phyloP scores from a whole-genome alignment of 2,888 invertebrate species.

The Caenorhabditis sp. region DNA sequence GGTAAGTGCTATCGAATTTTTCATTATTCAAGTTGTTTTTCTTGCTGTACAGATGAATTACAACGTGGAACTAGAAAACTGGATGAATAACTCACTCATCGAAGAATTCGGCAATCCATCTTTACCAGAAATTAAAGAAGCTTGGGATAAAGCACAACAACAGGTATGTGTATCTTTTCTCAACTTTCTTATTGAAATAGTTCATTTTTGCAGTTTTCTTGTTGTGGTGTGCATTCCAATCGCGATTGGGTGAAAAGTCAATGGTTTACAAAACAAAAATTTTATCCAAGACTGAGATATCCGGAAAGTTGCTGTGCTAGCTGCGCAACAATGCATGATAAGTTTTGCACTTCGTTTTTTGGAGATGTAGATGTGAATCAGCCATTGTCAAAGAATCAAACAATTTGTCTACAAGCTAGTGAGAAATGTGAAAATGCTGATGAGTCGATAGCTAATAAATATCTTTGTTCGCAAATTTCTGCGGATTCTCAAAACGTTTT shows the following conservation, averaged over 20 bases:
- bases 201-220: conserved; percentile 24
- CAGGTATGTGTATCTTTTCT: conserved; percentile 12
- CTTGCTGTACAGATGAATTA: conserved; percentile 9
- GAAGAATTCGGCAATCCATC: conserved; percentile 30
- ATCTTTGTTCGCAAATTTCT: conserved; percentile 19
- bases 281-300: conserved; percentile 23
- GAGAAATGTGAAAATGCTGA: conserved; percentile 31
- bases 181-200: background rate
- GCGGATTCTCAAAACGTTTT: conserved; percentile 13
- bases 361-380: conserved; percentile 7
- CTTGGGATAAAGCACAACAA: conserved; percentile 35
- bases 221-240: conserved; percentile 25
- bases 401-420: conserved; percentile 37
- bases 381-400: conserved; percentile 23
- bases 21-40: too few species aligned
- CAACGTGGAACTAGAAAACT: conserved; percentile 12
- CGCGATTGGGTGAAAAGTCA: conserved; percentile 31
- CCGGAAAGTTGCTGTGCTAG: conserved; percentile 43
- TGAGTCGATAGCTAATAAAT: conserved; percentile 27
- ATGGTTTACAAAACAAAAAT: conserved; percentile 24
- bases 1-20: conserved; percentile 9
- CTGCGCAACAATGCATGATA: conserved; percentile 43
- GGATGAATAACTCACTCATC: conserved; percentile 16
- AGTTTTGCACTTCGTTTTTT: conserved; percentile 39
- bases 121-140: conserved; percentile 9